These are phyloP conservation scores for Ornithorhynchus anatinus DNA, from an alignment of 2,113 vertebrate genomes.

Conservation along the genomic window DNA sequence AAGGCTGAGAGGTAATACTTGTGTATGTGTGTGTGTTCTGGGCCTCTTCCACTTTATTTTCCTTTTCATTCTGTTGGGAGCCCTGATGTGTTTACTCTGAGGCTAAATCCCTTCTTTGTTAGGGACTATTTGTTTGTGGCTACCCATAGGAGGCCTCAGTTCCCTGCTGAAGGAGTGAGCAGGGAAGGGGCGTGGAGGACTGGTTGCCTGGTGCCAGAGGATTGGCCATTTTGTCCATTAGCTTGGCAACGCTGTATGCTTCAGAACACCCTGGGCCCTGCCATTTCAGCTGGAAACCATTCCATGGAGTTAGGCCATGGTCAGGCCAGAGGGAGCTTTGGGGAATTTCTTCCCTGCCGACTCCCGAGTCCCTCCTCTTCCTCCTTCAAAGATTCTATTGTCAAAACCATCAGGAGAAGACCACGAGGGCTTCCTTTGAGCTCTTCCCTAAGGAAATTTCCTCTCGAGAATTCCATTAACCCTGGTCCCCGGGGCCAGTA, in stretches of 20 bases:
- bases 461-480: no score
- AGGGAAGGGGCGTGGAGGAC: background rate
- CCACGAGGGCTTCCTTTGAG: background rate
- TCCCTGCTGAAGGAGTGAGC: background rate
- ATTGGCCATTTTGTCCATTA: background rate
- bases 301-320: background rate
- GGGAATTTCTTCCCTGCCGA: no score
- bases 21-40: no score
- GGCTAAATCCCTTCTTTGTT: background rate
- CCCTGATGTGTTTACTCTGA: background rate
- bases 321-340: no score
- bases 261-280: background rate
- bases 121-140: background rate
- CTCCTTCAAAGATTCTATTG: no score
- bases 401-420: background rate
- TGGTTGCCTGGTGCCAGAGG: background rate
- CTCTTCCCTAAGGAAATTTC: background rate
- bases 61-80: background rate
- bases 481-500: no score
- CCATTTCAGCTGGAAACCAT: background rate
- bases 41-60: no score
- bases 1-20: background rate
- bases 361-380: no score
- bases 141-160: background rate
- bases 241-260: background rate